Conservation (phyloP, 2,888 invertebrate species). For the Andrena trimmerana region DNA sequence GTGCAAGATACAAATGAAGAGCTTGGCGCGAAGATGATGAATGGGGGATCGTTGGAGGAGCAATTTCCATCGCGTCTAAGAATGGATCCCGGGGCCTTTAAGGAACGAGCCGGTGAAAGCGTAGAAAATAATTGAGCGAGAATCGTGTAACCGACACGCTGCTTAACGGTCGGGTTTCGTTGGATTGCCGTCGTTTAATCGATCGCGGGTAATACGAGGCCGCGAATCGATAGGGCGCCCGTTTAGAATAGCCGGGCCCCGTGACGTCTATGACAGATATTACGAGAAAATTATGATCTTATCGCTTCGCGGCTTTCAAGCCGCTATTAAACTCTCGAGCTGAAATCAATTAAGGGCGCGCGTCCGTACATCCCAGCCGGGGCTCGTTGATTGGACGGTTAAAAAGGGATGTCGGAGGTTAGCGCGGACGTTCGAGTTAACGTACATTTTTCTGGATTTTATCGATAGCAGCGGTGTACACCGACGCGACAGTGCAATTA, state of each 20-base stretch:
- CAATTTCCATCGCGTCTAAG: slow-evolving; percentile 49
- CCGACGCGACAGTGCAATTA: not conserved
- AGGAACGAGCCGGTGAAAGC: slow-evolving; percentile 20
- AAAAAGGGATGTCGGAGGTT: not conserved
- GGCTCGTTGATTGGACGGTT: slow-evolving; percentile 11
- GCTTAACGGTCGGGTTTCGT: slow-evolving; percentile 46
- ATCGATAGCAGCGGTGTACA: not conserved
- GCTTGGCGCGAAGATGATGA: slow-evolving; percentile 50
- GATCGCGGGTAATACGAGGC: slow-evolving; percentile 59
- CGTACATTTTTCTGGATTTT: slow-evolving; percentile 20
- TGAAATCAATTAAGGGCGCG: slow-evolving; percentile 49
- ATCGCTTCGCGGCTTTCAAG: slow-evolving; percentile 46
- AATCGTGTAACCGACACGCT: slow-evolving; percentile 44
- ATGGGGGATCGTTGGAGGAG: slow-evolving; percentile 48
- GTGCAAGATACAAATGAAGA: slow-evolving; percentile 41
- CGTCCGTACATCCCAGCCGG: slow-evolving; percentile 15
- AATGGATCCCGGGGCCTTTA: slow-evolving; percentile 36
- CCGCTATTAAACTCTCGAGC: slow-evolving; percentile 43
- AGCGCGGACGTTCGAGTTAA: slow-evolving; percentile 1
- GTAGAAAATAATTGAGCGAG: slow-evolving; percentile 62
- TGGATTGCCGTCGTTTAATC: slow-evolving; percentile 66
- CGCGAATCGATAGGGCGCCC: slow-evolving; percentile 60
- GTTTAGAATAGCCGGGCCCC: slow-evolving; percentile 48
- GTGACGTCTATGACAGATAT: slow-evolving; percentile 53
- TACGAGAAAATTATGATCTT: slow-evolving; percentile 65